phyloP scores from a whole-genome alignment of 2,797 vertebrate species.

The Dermochelys coriacea region DNA sequence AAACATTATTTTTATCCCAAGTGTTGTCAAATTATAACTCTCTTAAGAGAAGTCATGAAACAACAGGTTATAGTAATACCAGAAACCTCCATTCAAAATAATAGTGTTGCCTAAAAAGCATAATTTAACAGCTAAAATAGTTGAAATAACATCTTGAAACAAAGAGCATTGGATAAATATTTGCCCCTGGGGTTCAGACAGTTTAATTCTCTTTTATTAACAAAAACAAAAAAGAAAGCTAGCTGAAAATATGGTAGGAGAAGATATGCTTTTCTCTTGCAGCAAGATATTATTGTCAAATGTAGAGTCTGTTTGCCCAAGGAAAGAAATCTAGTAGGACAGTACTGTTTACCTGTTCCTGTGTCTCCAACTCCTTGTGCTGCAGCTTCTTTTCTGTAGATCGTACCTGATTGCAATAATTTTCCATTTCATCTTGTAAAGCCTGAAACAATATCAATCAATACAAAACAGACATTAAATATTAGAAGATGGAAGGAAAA shows the following conservation, averaged over 20 bases:
- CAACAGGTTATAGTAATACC: slow-evolving; percentile 45
- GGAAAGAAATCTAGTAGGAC: background rate
- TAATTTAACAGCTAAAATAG: slow-evolving; percentile 50
- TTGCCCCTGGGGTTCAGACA: slow-evolving; percentile 69
- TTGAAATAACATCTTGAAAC: slow-evolving; percentile 66
- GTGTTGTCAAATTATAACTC: slow-evolving; percentile 11
- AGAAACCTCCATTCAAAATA: slow-evolving; percentile 59
- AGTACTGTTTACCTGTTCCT: slow-evolving; percentile 88
- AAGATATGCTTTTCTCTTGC: slow-evolving; percentile 72
- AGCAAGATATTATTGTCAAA: slow-evolving; percentile 42
- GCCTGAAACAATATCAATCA: slow-evolving; percentile 79
- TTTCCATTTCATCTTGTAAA: slow-evolving; percentile 88
- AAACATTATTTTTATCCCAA: slow-evolving; percentile 41
- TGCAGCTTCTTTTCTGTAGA: slow-evolving; percentile 87
- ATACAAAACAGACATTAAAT: slow-evolving; percentile 18
- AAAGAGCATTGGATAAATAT: slow-evolving; percentile 57
- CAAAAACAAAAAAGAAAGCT: slow-evolving; percentile 51
- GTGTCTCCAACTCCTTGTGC: slow-evolving; percentile 85
- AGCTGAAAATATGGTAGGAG: slow-evolving; percentile 63
- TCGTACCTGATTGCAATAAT: slow-evolving; percentile 81
- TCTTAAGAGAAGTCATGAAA: slow-evolving; percentile 44
- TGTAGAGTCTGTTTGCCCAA: slow-evolving; percentile 8
- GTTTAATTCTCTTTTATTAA: slow-evolving; percentile 66
- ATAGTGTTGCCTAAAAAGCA: slow-evolving; percentile 48
- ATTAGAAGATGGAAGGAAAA: background rate